These are phyloP conservation scores for Sorex maritimensis DNA, from an alignment of 2,797 vertebrate species.

Conservation along the genomic window DNA sequence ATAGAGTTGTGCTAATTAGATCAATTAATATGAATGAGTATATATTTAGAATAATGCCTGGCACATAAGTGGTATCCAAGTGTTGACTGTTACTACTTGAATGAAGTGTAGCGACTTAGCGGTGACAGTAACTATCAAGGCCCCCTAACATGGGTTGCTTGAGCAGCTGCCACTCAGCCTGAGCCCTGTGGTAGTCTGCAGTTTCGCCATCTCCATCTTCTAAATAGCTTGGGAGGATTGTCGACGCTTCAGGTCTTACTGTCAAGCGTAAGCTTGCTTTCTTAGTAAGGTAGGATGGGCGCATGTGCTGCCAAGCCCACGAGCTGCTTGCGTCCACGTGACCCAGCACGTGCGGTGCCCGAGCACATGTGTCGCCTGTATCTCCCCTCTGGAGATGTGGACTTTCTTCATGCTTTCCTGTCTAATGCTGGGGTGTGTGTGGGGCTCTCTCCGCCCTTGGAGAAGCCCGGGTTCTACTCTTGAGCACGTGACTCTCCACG, in stretches of 20 bases:
- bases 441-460: too few relatives aligned
- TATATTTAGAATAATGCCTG: not conserved
- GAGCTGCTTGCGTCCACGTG: too few relatives aligned
- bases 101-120: not conserved
- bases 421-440: too few relatives aligned
- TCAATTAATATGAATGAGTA: not conserved
- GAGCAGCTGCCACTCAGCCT: too few relatives aligned
- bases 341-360: too few relatives aligned
- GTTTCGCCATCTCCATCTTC: not conserved
- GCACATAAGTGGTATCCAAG: not conserved
- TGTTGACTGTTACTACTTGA: not conserved
- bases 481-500: too few relatives aligned
- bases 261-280: not conserved
- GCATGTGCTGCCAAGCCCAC: too few relatives aligned
- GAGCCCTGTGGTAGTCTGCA: not conserved
- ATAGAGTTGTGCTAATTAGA: not conserved
- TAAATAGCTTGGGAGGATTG: not conserved
- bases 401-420: too few relatives aligned
- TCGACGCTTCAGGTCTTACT: not conserved
- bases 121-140: not conserved
- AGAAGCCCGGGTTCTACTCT: too few relatives aligned
- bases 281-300: not conserved
- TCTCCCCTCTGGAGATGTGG: too few relatives aligned
- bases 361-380: too few relatives aligned
- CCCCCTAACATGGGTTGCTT: not conserved